A percentile compares a stretch with the other conserved stretches of the same genome.
Conservation (phyloP, 2,113 vertebrate genomes). For the Dipodomys stephensi region DNA sequence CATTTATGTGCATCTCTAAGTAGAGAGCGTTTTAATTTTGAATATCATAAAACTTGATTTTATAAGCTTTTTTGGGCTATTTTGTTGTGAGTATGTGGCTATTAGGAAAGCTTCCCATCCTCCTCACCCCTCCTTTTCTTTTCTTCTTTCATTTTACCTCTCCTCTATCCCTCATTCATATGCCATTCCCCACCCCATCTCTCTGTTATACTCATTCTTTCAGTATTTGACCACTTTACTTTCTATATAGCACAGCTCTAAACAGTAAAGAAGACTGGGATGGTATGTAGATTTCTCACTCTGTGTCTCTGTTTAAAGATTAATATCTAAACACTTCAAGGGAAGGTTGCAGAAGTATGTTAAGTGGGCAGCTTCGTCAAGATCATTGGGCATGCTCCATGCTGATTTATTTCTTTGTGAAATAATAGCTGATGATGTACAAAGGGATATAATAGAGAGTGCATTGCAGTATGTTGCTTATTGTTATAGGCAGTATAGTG, state of each 20-base stretch:
- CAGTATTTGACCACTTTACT: too few relatives aligned
- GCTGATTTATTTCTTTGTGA: constrained; percentile 74
- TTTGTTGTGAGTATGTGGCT: background rate
- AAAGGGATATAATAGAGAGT: constrained; percentile 51
- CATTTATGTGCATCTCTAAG: background rate
- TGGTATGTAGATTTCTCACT: background rate
- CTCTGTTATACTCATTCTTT: background rate
- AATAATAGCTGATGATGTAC: constrained; percentile 74
- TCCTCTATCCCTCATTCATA: background rate
- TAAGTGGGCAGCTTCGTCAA: constrained; percentile 44
- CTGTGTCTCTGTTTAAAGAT: background rate
- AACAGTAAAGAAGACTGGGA: rapidly evolving
- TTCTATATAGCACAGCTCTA: background rate
- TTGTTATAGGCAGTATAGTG: constrained; percentile 60
- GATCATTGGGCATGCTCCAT: constrained; percentile 64
- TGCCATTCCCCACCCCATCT: too few relatives aligned
- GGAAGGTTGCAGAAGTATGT: constrained; percentile 68
- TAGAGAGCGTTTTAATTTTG: background rate
- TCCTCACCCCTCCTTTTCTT: background rate
- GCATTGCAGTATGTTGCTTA: constrained; percentile 63
- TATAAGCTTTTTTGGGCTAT: background rate
- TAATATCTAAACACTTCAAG: background rate
- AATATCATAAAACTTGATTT: constrained; percentile 44
- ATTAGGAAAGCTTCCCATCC: background rate
- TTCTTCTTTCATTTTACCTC: too few relatives aligned